Percentiles rank a stretch among this genome's conserved stretches.
Evolutionary conservation across 1,140 invertebrate genomes (phyloP).

Genomic region (Sarcophaga bullata): DNA sequence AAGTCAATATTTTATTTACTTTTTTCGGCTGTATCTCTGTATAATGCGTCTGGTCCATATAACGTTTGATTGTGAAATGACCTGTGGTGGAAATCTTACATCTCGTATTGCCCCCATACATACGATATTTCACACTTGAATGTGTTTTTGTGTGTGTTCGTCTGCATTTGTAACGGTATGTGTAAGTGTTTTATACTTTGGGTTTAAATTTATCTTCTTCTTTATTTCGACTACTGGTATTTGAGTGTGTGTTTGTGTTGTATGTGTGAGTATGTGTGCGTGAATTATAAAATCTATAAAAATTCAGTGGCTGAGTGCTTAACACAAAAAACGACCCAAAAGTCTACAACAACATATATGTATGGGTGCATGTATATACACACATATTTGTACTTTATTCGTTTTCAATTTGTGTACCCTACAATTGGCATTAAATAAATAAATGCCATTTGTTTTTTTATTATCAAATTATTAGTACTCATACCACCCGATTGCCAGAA

Average conservation of each 20-base stretch:
- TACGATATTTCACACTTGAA: neutral
- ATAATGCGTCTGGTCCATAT: no score
- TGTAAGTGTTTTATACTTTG: neutral
- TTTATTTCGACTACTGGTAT: neutral
- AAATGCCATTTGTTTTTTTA: neutral
- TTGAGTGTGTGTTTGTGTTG: neutral
- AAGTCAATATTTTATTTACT: no score
- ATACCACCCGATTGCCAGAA: neutral
- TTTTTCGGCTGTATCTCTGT: no score
- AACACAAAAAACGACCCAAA: neutral
- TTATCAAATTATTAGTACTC: neutral
- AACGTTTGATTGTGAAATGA: no score
- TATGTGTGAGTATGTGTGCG: slow-evolving; percentile 14
- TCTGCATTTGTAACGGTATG: no score
- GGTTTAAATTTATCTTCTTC: no score
- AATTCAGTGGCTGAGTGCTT: slow-evolving; percentile 39
- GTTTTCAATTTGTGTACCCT: neutral
- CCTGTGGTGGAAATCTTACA: no score
- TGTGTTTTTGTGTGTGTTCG: neutral
- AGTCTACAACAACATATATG: neutral
- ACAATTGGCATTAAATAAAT: neutral
- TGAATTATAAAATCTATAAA: slow-evolving; percentile 40
- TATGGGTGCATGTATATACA: neutral
- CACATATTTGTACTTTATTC: neutral
- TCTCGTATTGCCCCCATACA: no score